phyloP scores from a whole-genome alignment of 2,113 vertebrate species.

The Hydrolagus affinis region DNA sequence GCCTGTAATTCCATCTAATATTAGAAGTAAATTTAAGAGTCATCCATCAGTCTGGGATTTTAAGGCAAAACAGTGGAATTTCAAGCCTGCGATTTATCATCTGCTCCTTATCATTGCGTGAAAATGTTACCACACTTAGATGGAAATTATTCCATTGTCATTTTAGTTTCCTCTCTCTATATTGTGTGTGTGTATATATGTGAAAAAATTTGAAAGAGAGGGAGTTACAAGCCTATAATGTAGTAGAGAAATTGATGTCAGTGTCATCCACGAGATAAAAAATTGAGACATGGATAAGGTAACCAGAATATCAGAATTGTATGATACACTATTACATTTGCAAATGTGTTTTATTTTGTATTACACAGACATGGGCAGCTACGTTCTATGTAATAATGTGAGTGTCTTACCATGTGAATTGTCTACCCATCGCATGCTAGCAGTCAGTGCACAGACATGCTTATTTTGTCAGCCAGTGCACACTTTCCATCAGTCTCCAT shows the following conservation, averaged over 20 bases:
- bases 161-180: no score
- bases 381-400: background rate
- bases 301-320: background rate
- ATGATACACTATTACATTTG: background rate
- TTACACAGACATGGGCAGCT: background rate
- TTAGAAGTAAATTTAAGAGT: no score
- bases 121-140: no score
- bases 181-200: background rate
- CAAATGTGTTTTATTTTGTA: background rate
- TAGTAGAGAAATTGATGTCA: background rate
- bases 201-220: background rate
- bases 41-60: no score
- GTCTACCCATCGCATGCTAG: background rate
- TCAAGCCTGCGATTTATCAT: no score
- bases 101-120: no score
- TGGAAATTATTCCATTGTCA: no score
- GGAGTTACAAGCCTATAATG: background rate
- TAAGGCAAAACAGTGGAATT: no score
- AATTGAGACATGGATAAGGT: background rate
- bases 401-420: background rate
- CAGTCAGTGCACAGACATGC: background rate
- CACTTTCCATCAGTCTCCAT: background rate
- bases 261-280: background rate
- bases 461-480: background rate
- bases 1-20: no score